These are phyloP conservation scores for Drosophila insularis DNA, from an alignment of 1,140 invertebrate genomes.

Conservation along the genomic window DNA sequence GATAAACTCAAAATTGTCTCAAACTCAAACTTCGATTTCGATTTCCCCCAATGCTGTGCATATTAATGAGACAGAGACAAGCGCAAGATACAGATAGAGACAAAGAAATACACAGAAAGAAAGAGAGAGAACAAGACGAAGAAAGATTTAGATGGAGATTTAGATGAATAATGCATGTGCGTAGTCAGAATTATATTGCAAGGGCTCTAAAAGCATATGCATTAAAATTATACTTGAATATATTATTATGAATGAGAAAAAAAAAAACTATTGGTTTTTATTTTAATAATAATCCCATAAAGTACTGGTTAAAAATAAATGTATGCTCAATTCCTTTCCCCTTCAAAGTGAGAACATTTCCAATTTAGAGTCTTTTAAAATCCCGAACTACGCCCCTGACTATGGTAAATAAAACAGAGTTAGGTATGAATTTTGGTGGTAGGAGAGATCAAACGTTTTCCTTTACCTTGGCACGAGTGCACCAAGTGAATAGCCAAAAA, in stretches of 20 bases:
- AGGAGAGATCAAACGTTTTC: conserved; percentile 41
- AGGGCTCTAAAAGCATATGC: neutral
- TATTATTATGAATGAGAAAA: too few species aligned
- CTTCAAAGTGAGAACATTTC: too few species aligned
- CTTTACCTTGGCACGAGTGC: conserved; percentile 47
- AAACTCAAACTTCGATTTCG: conserved; percentile 72
- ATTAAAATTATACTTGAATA: too few species aligned
- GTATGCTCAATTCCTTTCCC: too few species aligned
- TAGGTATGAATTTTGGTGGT: neutral
- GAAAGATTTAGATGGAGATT: conserved; percentile 1
- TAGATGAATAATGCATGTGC: neutral
- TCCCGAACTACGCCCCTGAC: neutral
- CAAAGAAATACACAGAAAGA: conserved; percentile 45
- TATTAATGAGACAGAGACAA: conserved; percentile 64
- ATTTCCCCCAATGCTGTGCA: conserved; percentile 44
- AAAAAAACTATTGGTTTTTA: too few species aligned
- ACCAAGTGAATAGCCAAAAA: conserved; percentile 48
- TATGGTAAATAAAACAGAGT: neutral
- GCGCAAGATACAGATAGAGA: conserved; percentile 24
- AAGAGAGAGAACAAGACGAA: neutral
- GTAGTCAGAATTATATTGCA: neutral
- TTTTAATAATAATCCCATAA: too few species aligned
- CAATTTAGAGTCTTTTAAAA: too few species aligned
- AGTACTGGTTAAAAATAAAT: too few species aligned
- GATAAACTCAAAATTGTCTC: conserved; percentile 74